These are phyloP conservation scores for Gonioctena quinquepunctata DNA, from an alignment of 1,140 invertebrate species.

Conservation along the genomic window DNA sequence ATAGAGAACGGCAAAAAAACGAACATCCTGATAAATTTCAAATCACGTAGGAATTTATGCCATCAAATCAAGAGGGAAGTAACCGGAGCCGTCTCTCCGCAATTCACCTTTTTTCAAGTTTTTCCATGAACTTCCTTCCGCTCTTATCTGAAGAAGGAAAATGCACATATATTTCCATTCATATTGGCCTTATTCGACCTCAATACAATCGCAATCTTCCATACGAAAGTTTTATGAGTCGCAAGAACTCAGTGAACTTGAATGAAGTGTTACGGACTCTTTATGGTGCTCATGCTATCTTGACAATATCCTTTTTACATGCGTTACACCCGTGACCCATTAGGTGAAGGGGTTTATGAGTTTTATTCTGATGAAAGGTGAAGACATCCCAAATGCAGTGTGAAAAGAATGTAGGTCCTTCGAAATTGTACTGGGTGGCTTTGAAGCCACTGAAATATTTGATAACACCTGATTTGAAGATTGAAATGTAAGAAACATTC, in stretches of 20 bases:
- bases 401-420: no score
- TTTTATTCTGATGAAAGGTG: background rate
- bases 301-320: background rate
- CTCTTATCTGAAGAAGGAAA: background rate
- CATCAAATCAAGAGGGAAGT: no score
- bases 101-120: no score
- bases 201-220: background rate
- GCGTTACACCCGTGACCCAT: background rate
- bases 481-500: no score
- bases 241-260: background rate
- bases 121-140: background rate
- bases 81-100: no score
- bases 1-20: no score
- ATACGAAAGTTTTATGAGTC: background rate
- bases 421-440: no score
- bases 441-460: no score
- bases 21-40: no score
- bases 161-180: background rate
- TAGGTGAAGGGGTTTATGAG: background rate
- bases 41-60: no score
- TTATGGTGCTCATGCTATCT: background rate
- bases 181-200: background rate
- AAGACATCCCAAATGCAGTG: no score
- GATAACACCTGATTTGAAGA: no score
- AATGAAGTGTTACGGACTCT: background rate